Evolutionary conservation across 1,140 invertebrate species (phyloP).

Genomic region (Drosophila tristis): DNA sequence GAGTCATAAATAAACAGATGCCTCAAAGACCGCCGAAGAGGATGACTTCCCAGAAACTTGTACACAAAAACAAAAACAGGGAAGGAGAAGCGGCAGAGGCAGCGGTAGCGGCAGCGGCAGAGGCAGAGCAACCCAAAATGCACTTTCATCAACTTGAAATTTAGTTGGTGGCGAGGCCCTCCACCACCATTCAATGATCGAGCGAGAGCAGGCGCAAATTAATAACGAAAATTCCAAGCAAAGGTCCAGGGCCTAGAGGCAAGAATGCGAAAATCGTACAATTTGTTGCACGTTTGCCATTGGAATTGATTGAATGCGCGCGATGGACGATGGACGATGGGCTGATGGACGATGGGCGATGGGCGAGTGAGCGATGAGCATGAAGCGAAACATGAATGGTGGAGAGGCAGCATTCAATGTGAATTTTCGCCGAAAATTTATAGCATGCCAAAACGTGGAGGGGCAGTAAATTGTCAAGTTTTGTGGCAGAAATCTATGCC

Average conservation of each 20-base stretch:
- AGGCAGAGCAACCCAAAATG: not conserved
- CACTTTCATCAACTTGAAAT: slow-evolving; percentile 21
- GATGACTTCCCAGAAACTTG: slow-evolving; percentile 19
- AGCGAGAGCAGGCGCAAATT: slow-evolving; percentile 51
- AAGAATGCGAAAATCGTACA: slow-evolving; percentile 53
- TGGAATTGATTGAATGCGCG: slow-evolving; percentile 72
- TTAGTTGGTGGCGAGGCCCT: slow-evolving; percentile 15
- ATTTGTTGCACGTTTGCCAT: slow-evolving; percentile 71
- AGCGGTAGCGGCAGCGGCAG: too few relatives aligned
- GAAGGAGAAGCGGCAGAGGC: not conserved
- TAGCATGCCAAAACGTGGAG: slow-evolving; percentile 51
- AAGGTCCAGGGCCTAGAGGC: slow-evolving; percentile 5
- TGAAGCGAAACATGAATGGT: slow-evolving; percentile 22
- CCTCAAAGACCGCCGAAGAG: slow-evolving; percentile 19
- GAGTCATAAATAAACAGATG: slow-evolving; percentile 67
- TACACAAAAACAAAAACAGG: not conserved
- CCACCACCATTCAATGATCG: slow-evolving; percentile 44
- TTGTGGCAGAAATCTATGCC: not conserved
- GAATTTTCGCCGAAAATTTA: slow-evolving; percentile 64
- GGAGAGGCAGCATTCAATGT: slow-evolving; percentile 48
- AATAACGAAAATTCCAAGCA: slow-evolving; percentile 56
- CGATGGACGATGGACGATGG: slow-evolving; percentile 39
- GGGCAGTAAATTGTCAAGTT: slow-evolving; percentile 63
- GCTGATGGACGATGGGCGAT: slow-evolving; percentile 39
- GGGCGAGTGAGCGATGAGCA: slow-evolving; percentile 30